phyloP scores from a whole-genome alignment of 2,888 invertebrate species.

The Oscheius onirici region DNA sequence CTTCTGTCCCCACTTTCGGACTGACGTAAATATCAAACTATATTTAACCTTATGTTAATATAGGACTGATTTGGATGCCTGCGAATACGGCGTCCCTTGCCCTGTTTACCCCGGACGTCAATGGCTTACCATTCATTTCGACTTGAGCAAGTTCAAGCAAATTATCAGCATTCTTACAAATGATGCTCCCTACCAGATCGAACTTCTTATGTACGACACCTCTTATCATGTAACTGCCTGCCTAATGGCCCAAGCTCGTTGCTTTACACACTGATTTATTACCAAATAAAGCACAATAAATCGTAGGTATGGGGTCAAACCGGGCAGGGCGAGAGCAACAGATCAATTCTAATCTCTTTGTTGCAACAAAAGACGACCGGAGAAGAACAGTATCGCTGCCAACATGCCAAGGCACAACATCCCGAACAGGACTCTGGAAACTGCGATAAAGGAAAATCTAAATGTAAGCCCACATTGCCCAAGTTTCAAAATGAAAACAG shows the following conservation, averaged over 20 bases:
- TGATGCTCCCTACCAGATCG: constrained; percentile 49
- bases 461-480: constrained; percentile 60
- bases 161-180: constrained; percentile 47
- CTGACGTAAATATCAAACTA: constrained; percentile 35
- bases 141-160: constrained; percentile 41
- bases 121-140: constrained; percentile 40
- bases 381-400: constrained; percentile 32
- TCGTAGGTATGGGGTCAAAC: not conserved
- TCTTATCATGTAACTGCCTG: constrained; percentile 35
- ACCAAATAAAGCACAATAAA: not conserved
- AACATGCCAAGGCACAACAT: constrained; percentile 26
- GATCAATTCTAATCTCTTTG: constrained; percentile 11
- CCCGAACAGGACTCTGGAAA: constrained; percentile 26
- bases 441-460: not conserved
- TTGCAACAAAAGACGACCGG: constrained; percentile 27
- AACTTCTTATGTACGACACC: constrained; percentile 41
- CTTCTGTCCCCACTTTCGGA: constrained; percentile 55
- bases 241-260: constrained; percentile 43
- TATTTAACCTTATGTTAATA: not conserved
- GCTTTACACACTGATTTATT: not conserved
- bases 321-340: no score
- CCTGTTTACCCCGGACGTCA: constrained; percentile 44
- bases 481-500: constrained; percentile 68
- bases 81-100: constrained; percentile 46
- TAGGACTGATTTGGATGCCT: constrained; percentile 43